Evolutionary conservation across 2,113 vertebrate species (phyloP), one percentile per base, ranked within the genome.

Genomic region (Ceratotherium simum): DNA sequence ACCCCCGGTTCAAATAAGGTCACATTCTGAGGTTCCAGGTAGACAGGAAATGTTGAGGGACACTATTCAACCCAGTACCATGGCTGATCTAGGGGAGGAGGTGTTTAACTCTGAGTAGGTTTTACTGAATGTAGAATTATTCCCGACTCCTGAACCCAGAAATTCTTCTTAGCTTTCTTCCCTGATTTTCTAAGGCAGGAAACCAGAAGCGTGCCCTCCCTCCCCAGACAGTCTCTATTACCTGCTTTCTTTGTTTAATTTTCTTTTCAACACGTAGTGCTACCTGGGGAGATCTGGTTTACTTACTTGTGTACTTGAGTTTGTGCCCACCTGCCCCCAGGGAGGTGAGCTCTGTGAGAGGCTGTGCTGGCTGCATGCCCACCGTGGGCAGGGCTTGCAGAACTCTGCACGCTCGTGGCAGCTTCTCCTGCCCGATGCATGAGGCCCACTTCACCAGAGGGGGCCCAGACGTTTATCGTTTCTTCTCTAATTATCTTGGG

Each of bases 201-300:
- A 6, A 23, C 14, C 1, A 2, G 65, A 31, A 23, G 21, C 2
- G 1, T n/a, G 0, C 4, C 8, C 31, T 14, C 14, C 72, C 8
- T 62, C 10, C 42, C 76, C 23, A 31, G 8, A 6, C 2, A 18
- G 1, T 31, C 56, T 42, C 70, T 18, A 2, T 4, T 23, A 21
- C 33, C 39, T 25, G 65, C 25, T 85, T 79, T 14, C 10, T 14
- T 85, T 36, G 67, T 67, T 72, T 56, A 58, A 5, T 36, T 21
- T 91, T 69, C 29, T n/a, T 42, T 12, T 54, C 31, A 83, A 36
- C n/a, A 27, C 27, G 16, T 13, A 5, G 39, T 21, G 13, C 64
- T 16, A 2, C 18, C 46, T 16, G 7, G 25, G 48, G 56, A 87
- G 29, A 9, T 36, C 7, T 70, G 17, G 7, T 65, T 69, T 80